phyloP scores from a whole-genome alignment of 2,888 invertebrate species.

The Hesperia comma region DNA sequence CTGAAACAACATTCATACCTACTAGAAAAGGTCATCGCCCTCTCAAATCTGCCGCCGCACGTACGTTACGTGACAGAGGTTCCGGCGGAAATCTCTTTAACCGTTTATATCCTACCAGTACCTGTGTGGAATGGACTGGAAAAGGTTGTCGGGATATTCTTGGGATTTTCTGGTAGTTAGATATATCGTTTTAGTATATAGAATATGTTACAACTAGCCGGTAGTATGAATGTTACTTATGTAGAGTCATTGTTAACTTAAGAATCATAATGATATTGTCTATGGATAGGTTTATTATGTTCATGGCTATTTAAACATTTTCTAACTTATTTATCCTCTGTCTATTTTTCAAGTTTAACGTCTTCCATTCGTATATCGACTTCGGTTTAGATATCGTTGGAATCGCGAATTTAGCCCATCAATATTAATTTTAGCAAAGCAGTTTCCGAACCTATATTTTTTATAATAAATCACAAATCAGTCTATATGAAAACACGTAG shows the following conservation, averaged over 20 bases:
- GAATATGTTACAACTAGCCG: no score
- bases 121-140: slow-evolving; percentile 11
- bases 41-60: slow-evolving; percentile 50
- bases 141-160: slow-evolving; percentile 7
- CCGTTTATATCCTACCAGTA: slow-evolving; percentile 28
- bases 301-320: no score
- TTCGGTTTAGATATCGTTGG: no score
- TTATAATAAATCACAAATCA: not conserved
- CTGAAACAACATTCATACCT: not conserved
- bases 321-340: no score
- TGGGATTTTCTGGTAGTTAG: slow-evolving; percentile 4
- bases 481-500: not conserved
- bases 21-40: slow-evolving; percentile 41
- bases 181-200: not conserved
- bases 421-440: no score
- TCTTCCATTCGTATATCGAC: no score
- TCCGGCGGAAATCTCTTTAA: slow-evolving; percentile 44
- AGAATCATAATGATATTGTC: no score
- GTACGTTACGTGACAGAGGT: slow-evolving; percentile 46
- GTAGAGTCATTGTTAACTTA: no score
- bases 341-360: no score
- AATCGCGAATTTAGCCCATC: no score
- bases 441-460: not conserved
- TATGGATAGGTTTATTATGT: no score
- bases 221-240: no score